These are phyloP conservation scores for Yponomeuta cagnagella DNA, from an alignment of 2,888 invertebrate species.

Conservation along the genomic window DNA sequence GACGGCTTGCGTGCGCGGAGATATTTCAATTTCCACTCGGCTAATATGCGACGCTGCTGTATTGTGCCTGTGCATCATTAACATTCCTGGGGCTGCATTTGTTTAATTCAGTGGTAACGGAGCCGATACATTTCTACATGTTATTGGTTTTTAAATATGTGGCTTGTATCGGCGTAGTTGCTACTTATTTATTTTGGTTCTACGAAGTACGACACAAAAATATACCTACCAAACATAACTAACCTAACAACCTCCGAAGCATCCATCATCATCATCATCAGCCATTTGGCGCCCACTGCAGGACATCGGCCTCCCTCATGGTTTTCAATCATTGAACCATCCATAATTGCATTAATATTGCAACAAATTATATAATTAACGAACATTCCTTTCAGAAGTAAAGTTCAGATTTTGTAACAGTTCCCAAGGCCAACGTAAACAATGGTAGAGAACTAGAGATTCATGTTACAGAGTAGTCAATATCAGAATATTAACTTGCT, in stretches of 20 bases:
- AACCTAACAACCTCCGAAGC: too few species aligned
- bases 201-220: too few species aligned
- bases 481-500: not conserved
- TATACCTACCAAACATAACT: too few species aligned
- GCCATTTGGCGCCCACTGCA: too few species aligned
- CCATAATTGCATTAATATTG: not conserved
- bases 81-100: not conserved
- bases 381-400: not conserved
- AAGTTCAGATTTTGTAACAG: not conserved
- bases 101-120: not conserved
- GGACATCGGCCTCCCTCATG: too few species aligned
- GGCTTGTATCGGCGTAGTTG: too few species aligned
- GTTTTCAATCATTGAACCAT: not conserved
- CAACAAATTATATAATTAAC: not conserved
- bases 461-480: not conserved
- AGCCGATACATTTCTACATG: not conserved
- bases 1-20: constrained; percentile 36
- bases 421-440: not conserved
- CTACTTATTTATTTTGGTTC: too few species aligned
- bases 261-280: too few species aligned
- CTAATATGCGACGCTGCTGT: constrained; percentile 34
- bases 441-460: not conserved
- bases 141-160: too few species aligned
- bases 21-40: constrained; percentile 55
- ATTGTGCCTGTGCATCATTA: constrained; percentile 1